A percentile compares a stretch with the other conserved stretches of the same genome.
Conservation (phyloP, 2,113 vertebrate species). For the Lophura nycthemera region DNA sequence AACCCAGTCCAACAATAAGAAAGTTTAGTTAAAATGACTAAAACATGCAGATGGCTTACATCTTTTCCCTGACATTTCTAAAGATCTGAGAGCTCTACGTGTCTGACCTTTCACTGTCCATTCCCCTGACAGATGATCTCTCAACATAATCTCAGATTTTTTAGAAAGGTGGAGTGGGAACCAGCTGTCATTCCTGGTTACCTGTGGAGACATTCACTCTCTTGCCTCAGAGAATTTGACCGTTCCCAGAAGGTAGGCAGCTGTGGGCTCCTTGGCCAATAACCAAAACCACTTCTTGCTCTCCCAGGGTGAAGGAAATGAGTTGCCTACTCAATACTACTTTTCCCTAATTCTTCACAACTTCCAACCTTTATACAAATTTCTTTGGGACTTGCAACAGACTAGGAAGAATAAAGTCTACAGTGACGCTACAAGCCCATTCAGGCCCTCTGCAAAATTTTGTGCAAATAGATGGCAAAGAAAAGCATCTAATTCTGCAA, state of each 20-base stretch:
- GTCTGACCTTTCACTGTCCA: not conserved
- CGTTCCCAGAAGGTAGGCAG: not conserved
- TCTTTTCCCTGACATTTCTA: not conserved
- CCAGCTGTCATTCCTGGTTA: not conserved
- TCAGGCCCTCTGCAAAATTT: not conserved
- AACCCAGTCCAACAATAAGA: not conserved
- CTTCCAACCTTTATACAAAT: not conserved
- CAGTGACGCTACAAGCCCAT: not conserved
- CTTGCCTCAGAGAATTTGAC: not conserved
- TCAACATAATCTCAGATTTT: not conserved
- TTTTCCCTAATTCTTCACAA: not conserved
- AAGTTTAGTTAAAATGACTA: not conserved
- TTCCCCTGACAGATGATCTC: no score
- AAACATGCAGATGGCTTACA: not conserved
- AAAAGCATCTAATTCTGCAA: not conserved
- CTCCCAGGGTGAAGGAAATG: not conserved
- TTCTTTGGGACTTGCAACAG: not conserved
- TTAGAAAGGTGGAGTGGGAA: not conserved
- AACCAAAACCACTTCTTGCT: not conserved
- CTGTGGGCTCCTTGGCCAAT: not conserved
- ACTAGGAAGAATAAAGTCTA: not conserved
- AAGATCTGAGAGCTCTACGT: rapidly evolving
- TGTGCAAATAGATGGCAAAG: not conserved
- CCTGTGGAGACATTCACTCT: not conserved
- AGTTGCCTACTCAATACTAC: not conserved